phyloP scores from a whole-genome alignment of 2,113 vertebrate genomes.

The Atherinomorus stipes region DNA sequence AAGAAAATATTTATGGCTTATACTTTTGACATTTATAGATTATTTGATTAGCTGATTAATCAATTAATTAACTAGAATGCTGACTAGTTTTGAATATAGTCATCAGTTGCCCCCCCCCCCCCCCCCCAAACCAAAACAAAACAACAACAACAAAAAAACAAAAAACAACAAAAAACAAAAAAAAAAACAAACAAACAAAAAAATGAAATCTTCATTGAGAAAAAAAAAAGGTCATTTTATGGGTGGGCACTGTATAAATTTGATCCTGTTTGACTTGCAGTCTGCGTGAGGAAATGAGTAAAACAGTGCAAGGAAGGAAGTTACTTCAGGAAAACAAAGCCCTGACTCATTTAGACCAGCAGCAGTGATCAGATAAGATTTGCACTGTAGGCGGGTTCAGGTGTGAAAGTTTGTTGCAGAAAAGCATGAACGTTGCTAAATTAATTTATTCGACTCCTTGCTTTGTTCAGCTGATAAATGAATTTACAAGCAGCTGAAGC shows the following conservation, averaged over 20 bases:
- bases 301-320: conserved; percentile 38
- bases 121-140: too few relatives aligned
- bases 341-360: conserved; percentile 33
- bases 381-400: conserved; percentile 17
- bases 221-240: not conserved
- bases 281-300: conserved; percentile 35
- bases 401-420: conserved; percentile 16
- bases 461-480: conserved; percentile 16
- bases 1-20: not conserved
- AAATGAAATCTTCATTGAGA: not conserved
- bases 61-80: not conserved
- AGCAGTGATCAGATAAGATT: conserved; percentile 38
- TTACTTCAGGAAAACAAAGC: conserved; percentile 37
- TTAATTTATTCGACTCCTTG: not conserved
- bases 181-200: too few relatives aligned
- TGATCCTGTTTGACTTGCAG: conserved; percentile 1
- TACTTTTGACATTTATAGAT: not conserved
- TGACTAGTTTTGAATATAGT: conserved; percentile 1
- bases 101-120: not conserved
- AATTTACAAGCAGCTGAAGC: conserved; percentile 11
- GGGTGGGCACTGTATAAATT: not conserved
- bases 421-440: conserved; percentile 1
- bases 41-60: not conserved
- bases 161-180: too few relatives aligned
- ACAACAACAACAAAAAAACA: too few relatives aligned